phyloP scores from a whole-genome alignment of 2,113 vertebrate genomes.

The Neotragus moschatus region DNA sequence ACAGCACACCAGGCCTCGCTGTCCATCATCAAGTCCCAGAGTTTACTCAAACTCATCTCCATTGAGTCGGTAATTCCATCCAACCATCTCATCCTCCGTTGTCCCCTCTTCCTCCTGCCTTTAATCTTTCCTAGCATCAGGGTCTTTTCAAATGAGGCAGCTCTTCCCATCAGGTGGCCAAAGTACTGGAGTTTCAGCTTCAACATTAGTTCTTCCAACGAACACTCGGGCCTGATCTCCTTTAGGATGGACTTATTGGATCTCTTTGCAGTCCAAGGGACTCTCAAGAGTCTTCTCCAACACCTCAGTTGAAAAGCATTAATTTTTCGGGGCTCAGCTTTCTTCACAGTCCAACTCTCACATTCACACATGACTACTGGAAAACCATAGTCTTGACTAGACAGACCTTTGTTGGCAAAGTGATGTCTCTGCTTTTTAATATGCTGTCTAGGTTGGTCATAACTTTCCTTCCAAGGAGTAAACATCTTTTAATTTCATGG shows the following conservation, averaged over 20 bases:
- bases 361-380: background rate
- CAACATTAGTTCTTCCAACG: background rate
- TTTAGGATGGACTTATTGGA: background rate
- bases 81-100: background rate
- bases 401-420: fast-evolving
- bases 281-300: background rate
- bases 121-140: background rate
- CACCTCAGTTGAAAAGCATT: fast-evolving
- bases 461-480: background rate
- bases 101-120: background rate
- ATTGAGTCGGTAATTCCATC: background rate
- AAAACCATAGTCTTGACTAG: background rate
- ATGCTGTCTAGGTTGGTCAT: background rate
- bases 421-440: background rate
- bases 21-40: background rate
- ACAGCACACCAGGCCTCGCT: background rate
- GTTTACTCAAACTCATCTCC: background rate
- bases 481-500: background rate
- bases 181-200: background rate
- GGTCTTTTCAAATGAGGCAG: background rate
- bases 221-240: background rate
- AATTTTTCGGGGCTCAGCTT: fast-evolving
- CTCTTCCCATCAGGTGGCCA: background rate
- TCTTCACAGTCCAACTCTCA: background rate
- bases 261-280: background rate